phyloP scores from a whole-genome alignment of 2,797 vertebrate species.

The Myotis vivesi region DNA sequence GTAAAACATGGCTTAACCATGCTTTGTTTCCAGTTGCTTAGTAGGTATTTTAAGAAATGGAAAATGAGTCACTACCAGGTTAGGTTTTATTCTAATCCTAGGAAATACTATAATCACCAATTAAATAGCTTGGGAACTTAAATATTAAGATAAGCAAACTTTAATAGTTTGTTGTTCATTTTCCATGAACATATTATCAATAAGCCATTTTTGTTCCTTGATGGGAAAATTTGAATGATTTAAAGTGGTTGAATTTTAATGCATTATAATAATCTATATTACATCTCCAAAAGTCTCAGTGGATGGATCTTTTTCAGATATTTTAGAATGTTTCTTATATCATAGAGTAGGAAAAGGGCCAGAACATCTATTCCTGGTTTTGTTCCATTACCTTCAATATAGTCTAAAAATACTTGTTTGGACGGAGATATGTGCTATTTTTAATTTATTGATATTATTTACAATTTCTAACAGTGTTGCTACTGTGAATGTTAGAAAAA shows the following conservation, averaged over 20 bases:
- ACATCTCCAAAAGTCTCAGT: neutral
- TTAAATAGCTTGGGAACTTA: neutral
- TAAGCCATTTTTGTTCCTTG: neutral
- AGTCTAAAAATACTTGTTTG: neutral
- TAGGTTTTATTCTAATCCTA: neutral
- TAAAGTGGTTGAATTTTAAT: neutral
- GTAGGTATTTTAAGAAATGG: neutral
- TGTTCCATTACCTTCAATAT: neutral
- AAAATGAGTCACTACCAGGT: neutral
- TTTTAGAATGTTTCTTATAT: conserved; percentile 29
- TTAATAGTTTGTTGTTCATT: neutral
- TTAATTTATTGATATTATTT: neutral
- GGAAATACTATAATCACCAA: neutral
- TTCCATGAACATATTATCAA: neutral
- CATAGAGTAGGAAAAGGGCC: neutral
- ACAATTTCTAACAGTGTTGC: neutral
- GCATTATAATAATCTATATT: neutral
- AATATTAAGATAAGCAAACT: neutral
- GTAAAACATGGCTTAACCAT: neutral
- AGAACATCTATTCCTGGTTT: neutral
- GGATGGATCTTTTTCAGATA: neutral
- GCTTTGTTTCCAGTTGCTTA: neutral
- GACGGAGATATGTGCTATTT: neutral
- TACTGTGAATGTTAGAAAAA: neutral
- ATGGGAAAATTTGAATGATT: neutral